Evolutionary conservation across 1,140 invertebrate species (phyloP).

Genomic region (Platorchestia sp.): DNA sequence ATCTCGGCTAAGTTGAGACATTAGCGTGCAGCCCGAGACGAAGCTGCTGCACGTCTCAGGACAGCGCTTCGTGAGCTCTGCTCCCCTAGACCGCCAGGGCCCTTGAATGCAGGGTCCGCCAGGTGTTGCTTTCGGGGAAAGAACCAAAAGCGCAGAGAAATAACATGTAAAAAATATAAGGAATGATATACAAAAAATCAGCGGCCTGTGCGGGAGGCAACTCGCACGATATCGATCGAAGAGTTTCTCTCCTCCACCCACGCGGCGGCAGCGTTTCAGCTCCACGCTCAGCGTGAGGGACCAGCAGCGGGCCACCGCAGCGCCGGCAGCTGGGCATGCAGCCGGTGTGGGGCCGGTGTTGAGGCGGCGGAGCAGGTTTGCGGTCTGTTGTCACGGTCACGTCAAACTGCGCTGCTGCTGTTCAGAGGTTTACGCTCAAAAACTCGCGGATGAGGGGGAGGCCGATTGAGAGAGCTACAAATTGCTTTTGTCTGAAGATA

Average conservation of each 20-base stretch:
- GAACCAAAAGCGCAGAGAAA: neutral
- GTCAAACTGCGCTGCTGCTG: constrained; percentile 43
- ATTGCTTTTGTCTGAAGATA: constrained; percentile 53
- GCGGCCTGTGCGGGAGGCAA: constrained; percentile 44
- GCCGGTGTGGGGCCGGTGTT: neutral
- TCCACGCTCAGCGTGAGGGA: neutral
- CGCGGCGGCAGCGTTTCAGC: neutral
- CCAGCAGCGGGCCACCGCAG: neutral
- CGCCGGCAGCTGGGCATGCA: neutral
- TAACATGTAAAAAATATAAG: neutral
- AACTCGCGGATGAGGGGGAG: constrained; percentile 12
- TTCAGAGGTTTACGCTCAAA: constrained; percentile 51
- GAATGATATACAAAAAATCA: constrained; percentile 53
- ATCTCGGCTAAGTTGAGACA: neutral
- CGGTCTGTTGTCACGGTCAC: neutral
- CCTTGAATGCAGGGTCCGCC: constrained; percentile 34
- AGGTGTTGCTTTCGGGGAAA: constrained; percentile 33
- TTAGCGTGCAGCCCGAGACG: neutral
- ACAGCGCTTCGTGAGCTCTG: neutral
- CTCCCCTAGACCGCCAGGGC: neutral
- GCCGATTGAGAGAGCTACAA: constrained; percentile 44
- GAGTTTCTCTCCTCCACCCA: constrained; percentile 26
- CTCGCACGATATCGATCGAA: constrained; percentile 9
- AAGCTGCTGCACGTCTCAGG: neutral
- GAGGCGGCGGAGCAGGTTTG: neutral